Base-by-base conservation (phyloP, 1,140 invertebrate species). In the Andrena cerasifolii region DNA sequence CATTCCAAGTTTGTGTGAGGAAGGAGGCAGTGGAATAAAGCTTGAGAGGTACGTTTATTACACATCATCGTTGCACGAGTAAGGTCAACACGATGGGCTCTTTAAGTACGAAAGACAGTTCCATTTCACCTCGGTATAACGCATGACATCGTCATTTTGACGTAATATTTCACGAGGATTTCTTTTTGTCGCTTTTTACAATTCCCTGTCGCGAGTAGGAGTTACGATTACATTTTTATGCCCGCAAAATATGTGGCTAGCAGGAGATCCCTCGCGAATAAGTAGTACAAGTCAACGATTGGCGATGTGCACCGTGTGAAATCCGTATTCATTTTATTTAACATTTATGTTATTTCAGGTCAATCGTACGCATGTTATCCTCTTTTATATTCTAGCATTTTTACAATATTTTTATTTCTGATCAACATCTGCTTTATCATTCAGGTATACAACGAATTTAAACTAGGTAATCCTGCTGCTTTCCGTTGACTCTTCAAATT, bases 1-100 rank as follows among this genome's bases (percentile, higher is more conserved):
- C 33, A 26, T 62, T 12, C 3, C 10, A 43, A 16, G 36, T 6
- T 43, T 36, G 12, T 28, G 26, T 24, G 45, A 26, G 31, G n/a
- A 40, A 63, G 5, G 10, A 40, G 45, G n/a, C 8, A 24, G 18
- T 7, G 28, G 21, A 49, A 61, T 33, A 51, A 72, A 61, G 59
- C 43, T 36, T 14, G 43, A 61, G 31, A 24, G 18, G 43, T 67
- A 61, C 70, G 16, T 73, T 73, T 73, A 73, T 63, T 51, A 49
- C 28, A 8, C 10, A 24, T 18, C 70, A 40, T 36, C n/a, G 54
- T 72, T 36, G n/a, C 56, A 61, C 10, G 43, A 40, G 31, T n/a
- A 5, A 33, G 26, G 58, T 24, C 16, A 51, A 16, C 31, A 43
- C 54, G n/a, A 62, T 62, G 56, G 43, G 62, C 56, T n/a, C 28